Evolutionary conservation across 2,797 vertebrate genomes (phyloP).

Genomic region (Typhlichthys eigenmanni): DNA sequence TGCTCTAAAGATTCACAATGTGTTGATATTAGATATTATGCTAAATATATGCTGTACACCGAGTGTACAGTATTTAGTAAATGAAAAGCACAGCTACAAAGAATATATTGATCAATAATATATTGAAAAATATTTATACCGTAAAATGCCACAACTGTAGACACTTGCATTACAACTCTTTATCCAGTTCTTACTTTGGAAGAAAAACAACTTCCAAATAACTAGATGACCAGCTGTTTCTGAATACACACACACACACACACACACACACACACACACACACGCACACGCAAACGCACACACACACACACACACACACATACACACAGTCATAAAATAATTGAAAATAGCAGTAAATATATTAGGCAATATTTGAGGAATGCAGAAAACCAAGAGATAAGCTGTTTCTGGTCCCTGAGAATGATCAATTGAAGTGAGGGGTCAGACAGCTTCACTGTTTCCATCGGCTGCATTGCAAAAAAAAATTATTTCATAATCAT

Average conservation of each 20-base stretch:
- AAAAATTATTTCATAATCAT: slow-evolving; percentile 8
- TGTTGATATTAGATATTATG: too few species aligned
- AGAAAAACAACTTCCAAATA: slow-evolving; percentile 34
- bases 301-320: not conserved
- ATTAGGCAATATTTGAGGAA: slow-evolving; percentile 58
- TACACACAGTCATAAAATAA: slow-evolving; percentile 6
- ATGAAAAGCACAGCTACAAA: slow-evolving; percentile 14
- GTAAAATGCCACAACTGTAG: not conserved
- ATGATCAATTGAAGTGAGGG: slow-evolving; percentile 39
- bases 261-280: not conserved
- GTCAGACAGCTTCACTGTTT: slow-evolving; percentile 33
- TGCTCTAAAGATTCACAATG: too few species aligned
- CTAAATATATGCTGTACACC: too few species aligned
- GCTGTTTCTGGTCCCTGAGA: slow-evolving; percentile 40
- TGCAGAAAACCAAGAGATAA: slow-evolving; percentile 47
- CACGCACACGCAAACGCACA: not conserved
- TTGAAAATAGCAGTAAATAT: slow-evolving; percentile 24
- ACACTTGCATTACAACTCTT: slow-evolving; percentile 1
- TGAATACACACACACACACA: slow-evolving; percentile 6
- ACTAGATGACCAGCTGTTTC: slow-evolving; percentile 49
- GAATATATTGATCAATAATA: slow-evolving; percentile 9
- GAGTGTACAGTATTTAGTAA: too few species aligned
- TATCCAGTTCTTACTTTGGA: slow-evolving; percentile 21
- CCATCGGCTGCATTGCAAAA: slow-evolving; percentile 13
- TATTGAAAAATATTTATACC: not conserved